A percentile compares a stretch with the other conserved stretches of the same genome.
phyloP scores from a whole-genome alignment of 2,113 vertebrate genomes.

The Eidolon helvum region DNA sequence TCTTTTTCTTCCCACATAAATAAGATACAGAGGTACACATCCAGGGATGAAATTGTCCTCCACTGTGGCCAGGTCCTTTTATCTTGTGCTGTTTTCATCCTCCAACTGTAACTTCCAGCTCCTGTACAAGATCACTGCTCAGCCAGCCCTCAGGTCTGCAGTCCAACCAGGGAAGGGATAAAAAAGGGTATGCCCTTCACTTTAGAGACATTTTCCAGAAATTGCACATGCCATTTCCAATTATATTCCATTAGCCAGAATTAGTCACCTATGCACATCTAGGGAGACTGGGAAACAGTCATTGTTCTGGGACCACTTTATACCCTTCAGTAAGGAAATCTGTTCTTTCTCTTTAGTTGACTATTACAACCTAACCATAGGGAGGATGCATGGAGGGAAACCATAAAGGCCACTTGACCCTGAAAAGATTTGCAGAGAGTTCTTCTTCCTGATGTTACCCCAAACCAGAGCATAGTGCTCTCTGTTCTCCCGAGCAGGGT shows the following conservation, averaged over 20 bases:
- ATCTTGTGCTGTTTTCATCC: neutral
- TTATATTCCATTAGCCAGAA: neutral
- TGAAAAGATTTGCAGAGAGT: neutral
- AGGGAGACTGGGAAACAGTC: neutral
- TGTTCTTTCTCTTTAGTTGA: neutral
- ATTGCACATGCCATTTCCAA: neutral
- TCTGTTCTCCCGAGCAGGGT: neutral
- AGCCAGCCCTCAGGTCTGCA: neutral
- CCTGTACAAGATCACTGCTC: neutral
- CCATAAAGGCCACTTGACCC: neutral
- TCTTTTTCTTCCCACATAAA: neutral
- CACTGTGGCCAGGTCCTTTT: neutral
- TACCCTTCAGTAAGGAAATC: neutral
- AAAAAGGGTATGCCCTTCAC: neutral
- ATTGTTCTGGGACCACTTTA: neutral
- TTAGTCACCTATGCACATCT: neutral
- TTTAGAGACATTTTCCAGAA: slow-evolving; percentile 1
- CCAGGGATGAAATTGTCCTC: neutral
- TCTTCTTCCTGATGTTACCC: neutral
- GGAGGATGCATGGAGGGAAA: neutral
- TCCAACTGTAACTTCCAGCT: neutral
- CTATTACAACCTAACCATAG: neutral
- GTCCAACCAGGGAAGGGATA: neutral
- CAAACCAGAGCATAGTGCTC: neutral
- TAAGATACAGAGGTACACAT: neutral